Evolutionary conservation across 2,113 vertebrate genomes (phyloP).

Genomic region (Pitta sordida): DNA sequence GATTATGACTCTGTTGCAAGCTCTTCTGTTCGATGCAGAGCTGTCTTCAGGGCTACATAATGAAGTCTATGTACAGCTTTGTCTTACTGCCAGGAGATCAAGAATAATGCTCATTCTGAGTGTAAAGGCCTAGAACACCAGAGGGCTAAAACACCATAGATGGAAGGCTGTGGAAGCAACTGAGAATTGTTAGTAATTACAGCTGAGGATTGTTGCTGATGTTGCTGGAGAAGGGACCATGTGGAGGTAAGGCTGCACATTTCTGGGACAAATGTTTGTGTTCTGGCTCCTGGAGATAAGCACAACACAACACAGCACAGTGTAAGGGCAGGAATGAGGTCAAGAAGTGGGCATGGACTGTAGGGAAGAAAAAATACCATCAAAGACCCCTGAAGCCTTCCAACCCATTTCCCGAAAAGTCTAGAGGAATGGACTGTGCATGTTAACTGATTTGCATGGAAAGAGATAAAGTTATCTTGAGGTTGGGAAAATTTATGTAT

Average conservation of each 20-base stretch:
- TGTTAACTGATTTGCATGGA: neutral
- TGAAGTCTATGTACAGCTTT: neutral
- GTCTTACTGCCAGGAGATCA: neutral
- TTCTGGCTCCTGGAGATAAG: neutral
- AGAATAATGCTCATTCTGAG: neutral
- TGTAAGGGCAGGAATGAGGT: neutral
- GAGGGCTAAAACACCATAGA: neutral
- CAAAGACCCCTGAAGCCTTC: neutral
- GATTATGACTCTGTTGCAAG: too few species aligned
- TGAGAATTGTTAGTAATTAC: neutral
- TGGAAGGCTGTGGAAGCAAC: neutral
- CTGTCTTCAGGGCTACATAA: neutral
- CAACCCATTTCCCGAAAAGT: neutral
- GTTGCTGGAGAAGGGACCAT: neutral
- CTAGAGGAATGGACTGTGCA: neutral
- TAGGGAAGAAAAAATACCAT: neutral
- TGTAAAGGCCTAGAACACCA: neutral
- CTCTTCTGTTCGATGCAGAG: neutral
- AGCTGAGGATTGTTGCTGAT: neutral
- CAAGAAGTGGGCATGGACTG: neutral
- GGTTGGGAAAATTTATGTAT: neutral
- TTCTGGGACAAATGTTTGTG: rapidly evolving
- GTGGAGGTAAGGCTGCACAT: neutral
- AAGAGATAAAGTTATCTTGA: neutral
- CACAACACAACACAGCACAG: neutral